phyloP scores from a whole-genome alignment of 2,797 vertebrate genomes.

The Halcyon smyrnensis region DNA sequence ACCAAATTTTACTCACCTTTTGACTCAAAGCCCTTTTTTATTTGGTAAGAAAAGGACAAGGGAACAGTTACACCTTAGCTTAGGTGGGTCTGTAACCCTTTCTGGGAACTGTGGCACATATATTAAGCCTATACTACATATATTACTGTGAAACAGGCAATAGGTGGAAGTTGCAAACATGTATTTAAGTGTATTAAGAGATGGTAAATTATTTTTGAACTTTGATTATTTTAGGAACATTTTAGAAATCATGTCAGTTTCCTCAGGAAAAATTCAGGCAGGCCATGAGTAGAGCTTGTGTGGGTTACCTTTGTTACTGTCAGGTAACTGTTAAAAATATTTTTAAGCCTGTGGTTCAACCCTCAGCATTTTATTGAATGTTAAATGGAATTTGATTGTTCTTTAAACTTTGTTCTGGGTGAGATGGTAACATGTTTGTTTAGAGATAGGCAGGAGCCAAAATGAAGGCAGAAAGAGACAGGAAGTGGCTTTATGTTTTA shows the following conservation, averaged over 20 bases:
- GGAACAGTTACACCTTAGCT: not conserved
- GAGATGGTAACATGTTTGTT: not conserved
- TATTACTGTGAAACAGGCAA: not conserved
- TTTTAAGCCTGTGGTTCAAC: not conserved
- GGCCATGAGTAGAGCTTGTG: not conserved
- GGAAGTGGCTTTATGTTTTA: not conserved
- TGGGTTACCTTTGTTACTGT: not conserved
- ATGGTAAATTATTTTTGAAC: not conserved
- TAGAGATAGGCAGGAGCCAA: not conserved
- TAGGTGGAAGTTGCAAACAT: not conserved
- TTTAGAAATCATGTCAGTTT: not conserved
- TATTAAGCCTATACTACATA: not conserved
- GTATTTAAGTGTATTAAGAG: not conserved
- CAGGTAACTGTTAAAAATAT: not conserved
- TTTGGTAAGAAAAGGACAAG: not conserved
- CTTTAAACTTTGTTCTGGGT: not conserved
- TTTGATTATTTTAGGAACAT: not conserved
- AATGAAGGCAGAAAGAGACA: not conserved
- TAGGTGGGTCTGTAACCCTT: not conserved
- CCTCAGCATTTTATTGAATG: rapidly evolving
- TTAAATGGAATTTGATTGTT: not conserved
- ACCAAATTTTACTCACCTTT: not conserved
- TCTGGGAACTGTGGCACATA: not conserved
- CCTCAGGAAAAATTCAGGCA: not conserved
- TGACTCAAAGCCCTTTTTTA: not conserved